Evolutionary conservation across 2,888 invertebrate genomes (phyloP).

Genomic region (Tetanocera ferruginea): DNA sequence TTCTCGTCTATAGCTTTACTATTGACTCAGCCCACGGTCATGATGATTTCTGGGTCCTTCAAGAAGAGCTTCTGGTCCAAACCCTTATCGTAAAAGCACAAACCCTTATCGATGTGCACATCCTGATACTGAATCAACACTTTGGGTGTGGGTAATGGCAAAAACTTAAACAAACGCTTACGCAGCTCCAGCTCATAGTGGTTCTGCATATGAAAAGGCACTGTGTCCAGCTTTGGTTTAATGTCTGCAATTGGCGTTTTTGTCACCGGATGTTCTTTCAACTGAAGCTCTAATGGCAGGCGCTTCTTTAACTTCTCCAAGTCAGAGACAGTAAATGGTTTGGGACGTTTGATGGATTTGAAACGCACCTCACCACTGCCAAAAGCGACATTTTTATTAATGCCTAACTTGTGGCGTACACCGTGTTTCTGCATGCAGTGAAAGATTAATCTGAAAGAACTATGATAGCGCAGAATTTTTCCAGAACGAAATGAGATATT

Average conservation of each 20-base stretch:
- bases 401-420: constrained; percentile 58
- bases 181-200: constrained; percentile 55
- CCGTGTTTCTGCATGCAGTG: constrained; percentile 60
- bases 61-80: too few species aligned
- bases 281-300: constrained; percentile 54
- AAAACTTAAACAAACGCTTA: constrained; percentile 62
- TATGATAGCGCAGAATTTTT: constrained; percentile 6
- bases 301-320: constrained; percentile 51
- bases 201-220: constrained; percentile 56
- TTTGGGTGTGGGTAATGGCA: constrained; percentile 59
- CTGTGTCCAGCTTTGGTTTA: constrained; percentile 48
- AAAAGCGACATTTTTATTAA: constrained; percentile 65
- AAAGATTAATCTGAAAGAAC: constrained; percentile 49
- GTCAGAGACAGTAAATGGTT: constrained; percentile 53
- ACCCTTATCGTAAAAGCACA: too few species aligned
- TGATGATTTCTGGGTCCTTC: too few species aligned
- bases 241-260: constrained; percentile 44
- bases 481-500: constrained; percentile 48
- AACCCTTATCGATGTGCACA: too few species aligned
- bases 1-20: too few species aligned
- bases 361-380: constrained; percentile 63
- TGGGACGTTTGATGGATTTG: constrained; percentile 53
- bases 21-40: too few species aligned
- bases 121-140: constrained; percentile 50
- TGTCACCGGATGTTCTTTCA: constrained; percentile 55